Conservation (phyloP, 2,113 vertebrate genomes). For the Trogon surrucura region DNA sequence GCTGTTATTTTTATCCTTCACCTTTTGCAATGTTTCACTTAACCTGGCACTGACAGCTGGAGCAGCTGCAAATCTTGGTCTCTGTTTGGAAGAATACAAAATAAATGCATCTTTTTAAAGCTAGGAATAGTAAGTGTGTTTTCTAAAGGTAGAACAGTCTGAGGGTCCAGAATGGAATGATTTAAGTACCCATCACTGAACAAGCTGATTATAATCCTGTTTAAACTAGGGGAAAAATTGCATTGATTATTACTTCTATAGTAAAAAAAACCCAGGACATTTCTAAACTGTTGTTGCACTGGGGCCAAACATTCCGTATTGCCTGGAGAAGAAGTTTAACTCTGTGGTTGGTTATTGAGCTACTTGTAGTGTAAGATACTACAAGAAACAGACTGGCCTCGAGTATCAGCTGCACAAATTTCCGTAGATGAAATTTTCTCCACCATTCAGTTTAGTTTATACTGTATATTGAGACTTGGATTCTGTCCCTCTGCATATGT, state of each 20-base stretch:
- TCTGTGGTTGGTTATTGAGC: neutral
- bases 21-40: neutral
- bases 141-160: neutral
- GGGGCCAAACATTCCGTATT: neutral
- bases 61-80: neutral
- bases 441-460: neutral
- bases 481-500: neutral
- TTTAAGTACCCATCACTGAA: neutral
- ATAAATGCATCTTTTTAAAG: neutral
- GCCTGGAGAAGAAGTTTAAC: neutral
- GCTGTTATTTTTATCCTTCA: conserved; percentile 38
- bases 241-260: neutral
- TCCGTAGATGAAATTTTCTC: neutral
- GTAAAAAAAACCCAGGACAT: neutral
- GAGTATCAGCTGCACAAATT: neutral
- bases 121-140: neutral
- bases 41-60: neutral
- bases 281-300: neutral
- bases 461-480: neutral
- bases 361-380: neutral
- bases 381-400: neutral
- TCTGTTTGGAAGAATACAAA: neutral
- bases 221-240: neutral
- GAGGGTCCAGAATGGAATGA: neutral
- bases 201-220: neutral